These are phyloP conservation scores for Polymixis lichenea DNA, from an alignment of 2,888 invertebrate species.

Conservation along the genomic window DNA sequence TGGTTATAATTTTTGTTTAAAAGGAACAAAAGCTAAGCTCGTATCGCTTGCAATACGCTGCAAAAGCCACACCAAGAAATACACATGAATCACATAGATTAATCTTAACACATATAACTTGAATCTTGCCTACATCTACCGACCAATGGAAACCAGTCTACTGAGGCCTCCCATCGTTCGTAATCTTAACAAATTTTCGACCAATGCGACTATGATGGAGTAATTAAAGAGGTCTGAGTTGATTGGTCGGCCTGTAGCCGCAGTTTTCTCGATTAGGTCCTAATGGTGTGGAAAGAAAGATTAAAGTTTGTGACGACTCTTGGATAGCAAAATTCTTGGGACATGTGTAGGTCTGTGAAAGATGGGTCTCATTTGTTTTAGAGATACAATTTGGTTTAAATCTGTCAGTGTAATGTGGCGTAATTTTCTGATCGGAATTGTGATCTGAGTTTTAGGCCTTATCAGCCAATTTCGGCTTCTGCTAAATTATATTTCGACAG, in stretches of 20 bases:
- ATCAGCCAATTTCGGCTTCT: not conserved
- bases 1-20: too few relatives aligned
- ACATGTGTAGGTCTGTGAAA: constrained; percentile 58
- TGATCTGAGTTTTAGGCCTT: not conserved
- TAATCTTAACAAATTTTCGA: constrained; percentile 61
- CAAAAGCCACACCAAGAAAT: constrained; percentile 46
- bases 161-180: constrained; percentile 61
- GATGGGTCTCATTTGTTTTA: constrained; percentile 42
- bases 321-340: constrained; percentile 60
- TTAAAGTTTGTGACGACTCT: constrained; percentile 76
- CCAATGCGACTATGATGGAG: constrained; percentile 44
- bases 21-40: not conserved
- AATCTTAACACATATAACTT: constrained; percentile 68
- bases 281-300: constrained; percentile 81
- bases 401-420: not conserved
- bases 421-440: not conserved
- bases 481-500: not conserved
- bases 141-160: constrained; percentile 61
- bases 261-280: constrained; percentile 81
- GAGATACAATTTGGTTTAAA: constrained; percentile 23
- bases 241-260: constrained; percentile 69
- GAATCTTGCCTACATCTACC: constrained; percentile 68
- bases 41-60: constrained; percentile 5
- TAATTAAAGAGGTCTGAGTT: constrained; percentile 73
- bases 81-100: constrained; percentile 69